These are phyloP conservation scores for Parelbella ahira DNA, from an alignment of 2,888 invertebrate species.

Conservation along the genomic window DNA sequence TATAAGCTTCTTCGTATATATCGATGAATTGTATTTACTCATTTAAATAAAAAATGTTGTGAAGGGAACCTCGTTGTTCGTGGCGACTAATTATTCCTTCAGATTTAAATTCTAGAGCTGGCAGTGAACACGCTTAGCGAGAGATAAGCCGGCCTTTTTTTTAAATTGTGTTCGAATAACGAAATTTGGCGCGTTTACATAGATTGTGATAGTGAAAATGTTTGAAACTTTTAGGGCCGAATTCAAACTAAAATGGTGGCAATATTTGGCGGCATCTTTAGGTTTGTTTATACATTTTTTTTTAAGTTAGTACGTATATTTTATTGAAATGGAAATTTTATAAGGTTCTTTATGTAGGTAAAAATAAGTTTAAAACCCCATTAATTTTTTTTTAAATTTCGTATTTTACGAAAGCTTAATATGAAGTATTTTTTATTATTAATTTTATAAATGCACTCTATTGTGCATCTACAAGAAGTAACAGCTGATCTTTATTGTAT, in stretches of 20 bases:
- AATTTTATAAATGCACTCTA: no score
- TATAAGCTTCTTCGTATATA: slow-evolving; percentile 26
- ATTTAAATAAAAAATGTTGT: slow-evolving; percentile 42
- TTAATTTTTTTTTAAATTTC: no score
- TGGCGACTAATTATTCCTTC: slow-evolving; percentile 27
- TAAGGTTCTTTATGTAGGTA: no score
- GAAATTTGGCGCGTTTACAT: slow-evolving; percentile 22
- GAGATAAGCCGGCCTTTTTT: slow-evolving; percentile 2
- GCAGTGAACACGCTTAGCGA: slow-evolving; percentile 39
- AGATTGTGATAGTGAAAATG: slow-evolving; percentile 40
- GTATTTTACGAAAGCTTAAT: no score
- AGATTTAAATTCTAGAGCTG: slow-evolving; percentile 48
- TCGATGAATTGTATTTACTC: slow-evolving; percentile 29
- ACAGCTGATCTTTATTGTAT: no score
- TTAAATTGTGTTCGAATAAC: slow-evolving; percentile 27
- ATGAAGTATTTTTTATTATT: no score
- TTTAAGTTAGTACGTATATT: no score
- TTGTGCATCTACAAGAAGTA: no score
- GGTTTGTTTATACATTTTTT: slow-evolving; percentile 49
- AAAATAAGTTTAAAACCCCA: no score
- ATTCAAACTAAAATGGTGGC: slow-evolving; percentile 66
- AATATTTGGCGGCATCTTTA: slow-evolving; percentile 70
- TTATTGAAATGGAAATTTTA: no score
- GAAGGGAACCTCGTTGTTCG: slow-evolving; percentile 46
- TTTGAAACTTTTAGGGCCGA: slow-evolving; percentile 48